Base-by-base conservation (phyloP, 2,888 invertebrate genomes). In the Drosophila villosipedis region DNA sequence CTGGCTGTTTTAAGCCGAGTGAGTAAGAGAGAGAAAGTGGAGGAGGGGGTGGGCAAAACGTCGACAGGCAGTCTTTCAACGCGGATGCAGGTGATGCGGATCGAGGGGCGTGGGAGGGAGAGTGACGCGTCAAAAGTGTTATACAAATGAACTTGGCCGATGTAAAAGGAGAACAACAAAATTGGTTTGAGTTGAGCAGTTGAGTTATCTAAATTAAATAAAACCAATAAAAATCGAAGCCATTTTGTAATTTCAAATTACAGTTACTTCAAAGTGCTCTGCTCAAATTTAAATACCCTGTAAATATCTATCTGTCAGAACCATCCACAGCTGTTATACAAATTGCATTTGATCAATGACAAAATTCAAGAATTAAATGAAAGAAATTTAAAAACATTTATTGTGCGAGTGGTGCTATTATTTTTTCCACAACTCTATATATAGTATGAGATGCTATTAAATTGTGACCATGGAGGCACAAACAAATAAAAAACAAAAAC, bases 41-140 rank as follows among this genome's bases (percentile, higher is more conserved):
- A 6, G 30, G 5, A 28, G 5, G 19, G 6, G 6, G 6, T 1
- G 16, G 9, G 14, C 5, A 6, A 63, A 52, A 6, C 35, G 62
- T 41, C 55, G 71, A 72, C 71, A 71, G 19, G 57, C 72, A 72
- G 71, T 71, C 71, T 71, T 37, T 55, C 28, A 37, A 33, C 31
- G 31, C 16, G n/a, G 39, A 2, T 33, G 50, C 10, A 33, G 39
- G 16, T 35, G 35, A 35, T 12, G 6, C 7, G 25, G 12, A 6
- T 22, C 33, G 3, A 30, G 30, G 22, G 30, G n/a, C 14, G 19
- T 30, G 19, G 35, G 0, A 28, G 28, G 19, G 12, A 10, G 2
- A 19, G 12, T 19, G 3, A 25, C 63, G 47, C 65, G 66, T 65
- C 65, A 16, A 4, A 68, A 28, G 12, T 61, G 31, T 70, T 59